These are phyloP conservation scores for Hofmannophila pseudospretella DNA, from an alignment of 2,888 invertebrate species.

Conservation along the genomic window DNA sequence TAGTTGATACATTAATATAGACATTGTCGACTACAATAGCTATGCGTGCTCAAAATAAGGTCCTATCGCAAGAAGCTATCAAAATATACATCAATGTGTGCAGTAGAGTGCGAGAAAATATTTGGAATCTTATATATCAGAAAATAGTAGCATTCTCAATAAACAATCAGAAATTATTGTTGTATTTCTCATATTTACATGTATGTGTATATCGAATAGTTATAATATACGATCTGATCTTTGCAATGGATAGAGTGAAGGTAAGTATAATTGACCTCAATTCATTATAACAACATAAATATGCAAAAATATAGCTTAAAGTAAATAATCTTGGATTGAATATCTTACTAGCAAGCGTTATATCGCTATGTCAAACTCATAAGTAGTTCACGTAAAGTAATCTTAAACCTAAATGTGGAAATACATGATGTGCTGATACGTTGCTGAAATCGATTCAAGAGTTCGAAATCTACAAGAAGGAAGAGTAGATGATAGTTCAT, in stretches of 20 bases:
- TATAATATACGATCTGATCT: constrained; percentile 34
- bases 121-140: constrained; percentile 56
- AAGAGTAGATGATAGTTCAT: constrained; percentile 29
- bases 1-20: constrained; percentile 14
- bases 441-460: constrained; percentile 32
- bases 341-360: constrained; percentile 17
- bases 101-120: constrained; percentile 66
- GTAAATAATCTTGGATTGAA: constrained; percentile 10
- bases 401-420: constrained; percentile 37
- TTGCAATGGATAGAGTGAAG: constrained; percentile 37
- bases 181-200: constrained; percentile 60
- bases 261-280: constrained; percentile 49
- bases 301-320: constrained; percentile 25
- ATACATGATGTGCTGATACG: constrained; percentile 72
- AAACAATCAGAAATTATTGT: constrained; percentile 67
- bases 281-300: constrained; percentile 23
- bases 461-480: constrained; percentile 36
- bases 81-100: constrained; percentile 61
- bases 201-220: constrained; percentile 63
- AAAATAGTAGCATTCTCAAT: constrained; percentile 67
- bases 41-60: constrained; percentile 58
- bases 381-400: constrained; percentile 23
- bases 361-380: constrained; percentile 12
- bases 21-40: constrained; percentile 27
- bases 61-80: constrained; percentile 62